A percentile compares a stretch with the other conserved stretches of the same genome.
phyloP scores from a whole-genome alignment of 2,888 invertebrate genomes.

The Octonoba sinensis region DNA sequence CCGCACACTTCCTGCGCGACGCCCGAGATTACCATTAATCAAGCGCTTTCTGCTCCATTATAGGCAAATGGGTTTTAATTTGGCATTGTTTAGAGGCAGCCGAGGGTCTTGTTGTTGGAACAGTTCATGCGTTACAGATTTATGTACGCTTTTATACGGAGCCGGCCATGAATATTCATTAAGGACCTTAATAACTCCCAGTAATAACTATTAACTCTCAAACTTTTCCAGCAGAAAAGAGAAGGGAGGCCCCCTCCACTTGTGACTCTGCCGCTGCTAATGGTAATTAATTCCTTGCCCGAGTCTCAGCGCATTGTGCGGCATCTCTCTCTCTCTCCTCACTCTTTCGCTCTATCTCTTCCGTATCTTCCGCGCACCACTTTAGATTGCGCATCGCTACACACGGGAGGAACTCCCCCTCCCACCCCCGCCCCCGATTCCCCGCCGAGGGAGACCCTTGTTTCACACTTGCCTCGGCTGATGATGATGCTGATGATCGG shows the following conservation, averaged over 20 bases:
- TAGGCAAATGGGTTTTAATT: slow-evolving; percentile 65
- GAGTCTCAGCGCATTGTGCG: slow-evolving; percentile 34
- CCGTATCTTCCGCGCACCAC: slow-evolving; percentile 34
- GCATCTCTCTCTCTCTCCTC: slow-evolving; percentile 11
- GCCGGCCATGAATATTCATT: slow-evolving; percentile 66
- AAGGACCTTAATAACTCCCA: slow-evolving; percentile 65
- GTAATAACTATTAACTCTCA: slow-evolving; percentile 66
- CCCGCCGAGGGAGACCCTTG: slow-evolving; percentile 8
- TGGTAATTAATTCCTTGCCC: slow-evolving; percentile 56
- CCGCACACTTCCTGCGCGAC: slow-evolving; percentile 21
- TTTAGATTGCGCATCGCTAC: slow-evolving; percentile 59
- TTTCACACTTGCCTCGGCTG: slow-evolving; percentile 39
- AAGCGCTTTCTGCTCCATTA: slow-evolving; percentile 63
- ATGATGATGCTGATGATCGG: slow-evolving; percentile 48
- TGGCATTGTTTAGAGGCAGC: slow-evolving; percentile 63
- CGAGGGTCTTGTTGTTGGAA: slow-evolving; percentile 60
- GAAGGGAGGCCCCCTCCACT: slow-evolving; percentile 34
- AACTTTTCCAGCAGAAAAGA: slow-evolving; percentile 61
- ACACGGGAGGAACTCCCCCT: slow-evolving; percentile 41
- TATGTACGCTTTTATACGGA: slow-evolving; percentile 64
- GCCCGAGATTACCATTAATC: slow-evolving; percentile 64
- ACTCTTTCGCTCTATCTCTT: slow-evolving; percentile 23
- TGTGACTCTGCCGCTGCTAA: slow-evolving; percentile 55
- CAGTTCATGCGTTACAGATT: slow-evolving; percentile 64
- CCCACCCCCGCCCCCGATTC: neutral